phyloP scores from a whole-genome alignment of 1,140 invertebrate genomes.

The Ephestia elutella region DNA sequence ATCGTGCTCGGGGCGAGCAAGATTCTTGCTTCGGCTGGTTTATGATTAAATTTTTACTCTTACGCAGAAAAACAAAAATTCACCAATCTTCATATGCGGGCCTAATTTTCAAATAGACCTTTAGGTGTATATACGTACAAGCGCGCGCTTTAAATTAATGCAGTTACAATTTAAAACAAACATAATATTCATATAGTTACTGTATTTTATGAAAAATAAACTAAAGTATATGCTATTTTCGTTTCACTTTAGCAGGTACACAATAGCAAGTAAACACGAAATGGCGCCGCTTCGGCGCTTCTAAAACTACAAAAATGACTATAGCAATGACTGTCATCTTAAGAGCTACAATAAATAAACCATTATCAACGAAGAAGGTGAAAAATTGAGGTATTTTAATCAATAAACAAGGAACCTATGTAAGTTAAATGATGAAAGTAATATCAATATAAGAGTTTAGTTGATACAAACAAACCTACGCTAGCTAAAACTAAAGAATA shows the following conservation, averaged over 20 bases:
- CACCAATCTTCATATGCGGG: too few relatives aligned
- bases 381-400: conserved; percentile 39
- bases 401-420: conserved; percentile 32
- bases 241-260: conserved; percentile 40
- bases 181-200: too few relatives aligned
- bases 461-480: not conserved
- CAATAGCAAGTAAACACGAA: conserved; percentile 34
- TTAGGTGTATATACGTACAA: too few relatives aligned
- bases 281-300: conserved; percentile 15
- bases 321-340: conserved; percentile 57
- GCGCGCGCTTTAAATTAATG: too few relatives aligned
- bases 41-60: too few relatives aligned
- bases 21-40: too few relatives aligned
- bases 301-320: conserved; percentile 60
- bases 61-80: too few relatives aligned
- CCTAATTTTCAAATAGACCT: too few relatives aligned
- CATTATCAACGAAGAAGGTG: conserved; percentile 20
- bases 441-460: not conserved
- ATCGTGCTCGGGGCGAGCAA: too few relatives aligned
- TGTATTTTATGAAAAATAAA: not conserved
- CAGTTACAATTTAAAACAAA: too few relatives aligned
- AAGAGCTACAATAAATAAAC: conserved; percentile 45
- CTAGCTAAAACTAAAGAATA: not conserved
- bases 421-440: not conserved
- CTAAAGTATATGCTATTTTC: conserved; percentile 7